Percentiles rank a stretch among this genome's conserved stretches.
These are phyloP conservation scores for Bactericera cockerelli DNA, from an alignment of 1,140 invertebrate genomes.

Conservation along the genomic window DNA sequence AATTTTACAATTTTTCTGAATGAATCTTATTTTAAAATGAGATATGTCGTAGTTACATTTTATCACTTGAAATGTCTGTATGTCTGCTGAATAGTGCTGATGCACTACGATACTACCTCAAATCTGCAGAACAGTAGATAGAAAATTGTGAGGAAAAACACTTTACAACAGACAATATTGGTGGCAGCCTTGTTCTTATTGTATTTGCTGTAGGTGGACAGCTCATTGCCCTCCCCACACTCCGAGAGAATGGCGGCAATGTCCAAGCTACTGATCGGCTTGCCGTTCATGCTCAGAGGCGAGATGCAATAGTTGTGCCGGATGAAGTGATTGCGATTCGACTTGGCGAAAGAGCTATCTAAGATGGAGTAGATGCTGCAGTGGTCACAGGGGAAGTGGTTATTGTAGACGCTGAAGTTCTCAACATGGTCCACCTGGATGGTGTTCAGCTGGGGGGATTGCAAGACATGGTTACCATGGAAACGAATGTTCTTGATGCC, in stretches of 20 bases:
- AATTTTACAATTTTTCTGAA: too few species aligned
- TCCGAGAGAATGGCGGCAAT: slow-evolving; percentile 30
- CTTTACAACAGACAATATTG: too few species aligned
- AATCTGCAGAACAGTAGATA: too few species aligned
- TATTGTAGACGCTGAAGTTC: slow-evolving; percentile 46
- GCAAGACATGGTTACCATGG: slow-evolving; percentile 63
- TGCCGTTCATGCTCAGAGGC: slow-evolving; percentile 59
- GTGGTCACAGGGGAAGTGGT: slow-evolving; percentile 66
- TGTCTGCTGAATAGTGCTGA: too few species aligned
- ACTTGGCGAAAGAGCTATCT: slow-evolving; percentile 44
- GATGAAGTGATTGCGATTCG: slow-evolving; percentile 47
- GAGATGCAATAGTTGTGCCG: slow-evolving; percentile 70
- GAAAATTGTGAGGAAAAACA: too few species aligned
- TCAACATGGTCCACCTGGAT: slow-evolving; percentile 41
- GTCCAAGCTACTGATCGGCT: slow-evolving; percentile 49
- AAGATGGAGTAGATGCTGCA: slow-evolving; percentile 59
- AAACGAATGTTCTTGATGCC: slow-evolving; percentile 49
- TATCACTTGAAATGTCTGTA: too few species aligned
- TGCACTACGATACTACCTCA: too few species aligned
- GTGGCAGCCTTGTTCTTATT: too few species aligned
- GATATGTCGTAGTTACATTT: too few species aligned
- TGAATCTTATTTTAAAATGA: too few species aligned
- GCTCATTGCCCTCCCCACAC: neutral
- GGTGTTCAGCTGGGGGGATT: slow-evolving; percentile 43
- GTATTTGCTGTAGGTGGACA: neutral